phyloP scores from a whole-genome alignment of 35 echinoderm and acorn worm genomes.

The Ptychodera flava region DNA sequence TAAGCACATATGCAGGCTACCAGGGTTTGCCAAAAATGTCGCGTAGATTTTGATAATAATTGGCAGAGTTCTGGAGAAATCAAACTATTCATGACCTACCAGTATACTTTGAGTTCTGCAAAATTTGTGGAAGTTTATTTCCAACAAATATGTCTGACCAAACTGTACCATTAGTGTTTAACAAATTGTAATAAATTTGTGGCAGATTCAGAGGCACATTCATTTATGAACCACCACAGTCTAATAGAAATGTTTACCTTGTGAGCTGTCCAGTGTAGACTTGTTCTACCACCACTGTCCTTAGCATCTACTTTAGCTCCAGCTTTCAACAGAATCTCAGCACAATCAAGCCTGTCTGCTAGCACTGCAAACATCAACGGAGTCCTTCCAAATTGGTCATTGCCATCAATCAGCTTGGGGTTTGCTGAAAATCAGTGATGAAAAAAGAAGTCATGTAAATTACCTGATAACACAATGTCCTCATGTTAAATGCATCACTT shows the following conservation, averaged over 20 bases:
- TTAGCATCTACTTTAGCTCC: constrained; percentile 77
- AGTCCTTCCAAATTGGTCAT: constrained; percentile 80
- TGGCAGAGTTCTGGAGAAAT: too few relatives aligned
- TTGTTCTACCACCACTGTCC: constrained; percentile 78
- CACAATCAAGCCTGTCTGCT: constrained; percentile 83
- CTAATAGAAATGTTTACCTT: too few relatives aligned
- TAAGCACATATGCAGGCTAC: too few relatives aligned
- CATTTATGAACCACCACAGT: too few relatives aligned
- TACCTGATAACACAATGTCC: neutral
- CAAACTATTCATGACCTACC: too few relatives aligned
- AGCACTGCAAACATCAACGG: constrained; percentile 88
- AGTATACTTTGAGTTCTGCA: too few relatives aligned
- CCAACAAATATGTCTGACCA: too few relatives aligned
- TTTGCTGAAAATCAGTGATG: constrained; percentile 35
- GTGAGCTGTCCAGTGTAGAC: constrained; percentile 91
- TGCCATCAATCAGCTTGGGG: constrained; percentile 37
- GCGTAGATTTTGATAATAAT: too few relatives aligned
- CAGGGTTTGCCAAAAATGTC: too few relatives aligned
- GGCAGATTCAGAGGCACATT: too few relatives aligned
- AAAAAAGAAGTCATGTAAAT: too few relatives aligned
- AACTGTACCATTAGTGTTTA: neutral
- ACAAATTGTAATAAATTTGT: neutral
- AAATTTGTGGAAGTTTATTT: too few relatives aligned
- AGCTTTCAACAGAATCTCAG: constrained; percentile 76
- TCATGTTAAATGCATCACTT: neutral